A percentile compares a stretch with the other conserved stretches of the same genome.
Evolutionary conservation across 2,113 vertebrate species (phyloP).

Genomic region (Ibidorhyncha struthersii): DNA sequence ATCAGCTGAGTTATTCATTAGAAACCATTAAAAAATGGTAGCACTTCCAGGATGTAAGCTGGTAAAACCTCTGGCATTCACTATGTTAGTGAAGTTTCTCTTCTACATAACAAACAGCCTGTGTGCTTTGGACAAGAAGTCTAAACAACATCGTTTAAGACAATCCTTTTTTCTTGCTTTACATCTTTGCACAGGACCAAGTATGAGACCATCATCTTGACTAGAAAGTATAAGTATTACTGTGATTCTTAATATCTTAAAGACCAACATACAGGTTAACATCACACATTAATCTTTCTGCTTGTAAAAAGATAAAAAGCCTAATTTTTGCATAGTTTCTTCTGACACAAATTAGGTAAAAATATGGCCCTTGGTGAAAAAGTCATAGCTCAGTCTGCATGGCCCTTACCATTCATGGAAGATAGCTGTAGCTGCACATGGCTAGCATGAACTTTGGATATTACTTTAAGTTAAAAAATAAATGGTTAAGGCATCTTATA

Average conservation of each 20-base stretch:
- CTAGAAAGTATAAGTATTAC: background rate
- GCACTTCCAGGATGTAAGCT: background rate
- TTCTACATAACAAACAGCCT: background rate
- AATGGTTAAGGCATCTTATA: background rate
- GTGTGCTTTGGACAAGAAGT: background rate
- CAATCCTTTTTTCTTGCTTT: background rate
- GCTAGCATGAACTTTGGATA: background rate
- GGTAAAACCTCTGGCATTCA: background rate
- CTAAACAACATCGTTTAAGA: background rate
- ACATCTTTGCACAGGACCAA: background rate
- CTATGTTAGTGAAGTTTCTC: background rate
- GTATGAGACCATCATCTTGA: background rate
- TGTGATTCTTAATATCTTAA: background rate
- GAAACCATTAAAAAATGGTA: background rate
- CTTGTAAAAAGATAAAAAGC: background rate
- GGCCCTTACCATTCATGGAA: background rate
- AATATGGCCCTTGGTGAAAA: background rate
- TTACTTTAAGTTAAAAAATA: background rate
- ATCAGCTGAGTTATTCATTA: background rate
- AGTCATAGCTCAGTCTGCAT: background rate
- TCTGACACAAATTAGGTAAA: background rate
- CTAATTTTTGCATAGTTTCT: background rate
- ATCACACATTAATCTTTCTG: background rate
- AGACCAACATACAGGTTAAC: background rate
- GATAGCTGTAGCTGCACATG: background rate